These are phyloP conservation scores for Phengaris arion DNA, from an alignment of 2,888 invertebrate species.

Conservation along the genomic window DNA sequence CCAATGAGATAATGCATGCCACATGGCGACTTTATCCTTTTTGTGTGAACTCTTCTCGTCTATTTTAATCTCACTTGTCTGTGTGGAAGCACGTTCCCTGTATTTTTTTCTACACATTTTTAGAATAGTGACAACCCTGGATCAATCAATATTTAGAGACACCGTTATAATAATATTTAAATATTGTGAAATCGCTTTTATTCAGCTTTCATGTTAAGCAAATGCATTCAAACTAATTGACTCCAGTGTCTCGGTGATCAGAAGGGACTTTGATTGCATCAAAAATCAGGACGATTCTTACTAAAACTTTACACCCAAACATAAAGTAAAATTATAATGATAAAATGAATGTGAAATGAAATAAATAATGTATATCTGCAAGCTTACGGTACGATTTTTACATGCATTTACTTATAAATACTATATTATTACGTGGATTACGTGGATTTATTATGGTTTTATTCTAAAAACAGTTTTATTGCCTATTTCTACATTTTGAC, in stretches of 20 bases:
- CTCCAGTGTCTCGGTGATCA: not conserved
- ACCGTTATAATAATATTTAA: slow-evolving; percentile 23
- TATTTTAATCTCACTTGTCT: slow-evolving; percentile 6
- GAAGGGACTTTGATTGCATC: not conserved
- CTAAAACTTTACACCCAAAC: too few species aligned
- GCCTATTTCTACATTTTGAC: not conserved
- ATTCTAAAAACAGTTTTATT: too few species aligned
- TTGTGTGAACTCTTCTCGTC: not conserved
- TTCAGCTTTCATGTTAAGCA: slow-evolving; percentile 24
- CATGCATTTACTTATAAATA: too few species aligned
- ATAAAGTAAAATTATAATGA: too few species aligned
- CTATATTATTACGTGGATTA: too few species aligned
- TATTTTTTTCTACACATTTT: not conserved
- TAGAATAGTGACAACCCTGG: not conserved
- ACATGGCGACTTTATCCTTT: not conserved
- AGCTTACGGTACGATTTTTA: too few species aligned
- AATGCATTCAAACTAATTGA: slow-evolving; percentile 9
- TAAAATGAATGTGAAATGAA: too few species aligned
- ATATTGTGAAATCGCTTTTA: slow-evolving; percentile 23
- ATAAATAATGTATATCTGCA: too few species aligned
- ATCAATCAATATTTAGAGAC: not conserved
- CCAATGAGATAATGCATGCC: not conserved
- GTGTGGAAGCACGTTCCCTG: not conserved
- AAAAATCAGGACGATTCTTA: not conserved
- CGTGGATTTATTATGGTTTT: too few species aligned